Evolutionary conservation across 2,113 vertebrate genomes (phyloP), one percentile per base, ranked within the genome.

Genomic region (Nasalis larvatus): DNA sequence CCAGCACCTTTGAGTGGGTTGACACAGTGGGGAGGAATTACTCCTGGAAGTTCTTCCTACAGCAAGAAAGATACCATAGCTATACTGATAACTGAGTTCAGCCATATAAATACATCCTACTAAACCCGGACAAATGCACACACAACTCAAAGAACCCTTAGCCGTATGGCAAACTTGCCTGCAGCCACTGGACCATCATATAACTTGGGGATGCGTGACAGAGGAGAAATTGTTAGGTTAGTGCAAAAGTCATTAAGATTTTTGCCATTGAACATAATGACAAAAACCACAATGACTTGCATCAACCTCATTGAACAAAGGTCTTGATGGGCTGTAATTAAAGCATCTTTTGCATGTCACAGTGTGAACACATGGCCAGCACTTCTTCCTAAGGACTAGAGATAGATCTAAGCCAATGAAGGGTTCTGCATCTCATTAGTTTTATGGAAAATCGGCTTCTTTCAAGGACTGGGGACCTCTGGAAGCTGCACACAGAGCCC

Each of bases 61-160:
- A 23, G 18, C 10, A 58, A 25, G 66, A 32, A 17, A 23, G 23
- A 8, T 32, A 3, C 6, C 45, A 6, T 17, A 52, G 16, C 20
- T 60, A 0, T 2, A 13, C 32, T 49, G 54, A 42, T 42, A 42
- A n/a, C 1, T 20, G 42, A 54, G 14, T 81, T 49, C 4, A 21
- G 18, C 9, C 35, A 2, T 23, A 1, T 2, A 13, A 73, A 45
- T 10, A 0, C 1, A 49, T 25, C 25, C 35, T 32, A 17, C 20
- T 49, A 30, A 30, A 8, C 18, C 13, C 17, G 12, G 9, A 32
- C 6, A 45, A 20, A 21, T 13, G 27, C 8, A 5, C 17, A 73
- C 52, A 1, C 32, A 60, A 63, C 5, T 32, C 32, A 56, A 9
- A 0, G 14, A 35, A 32, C 63, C 3, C 27, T 16, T 10, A 49